Evolutionary conservation across 1,140 invertebrate species (phyloP).

Genomic region (Diuraphis noxia): DNA sequence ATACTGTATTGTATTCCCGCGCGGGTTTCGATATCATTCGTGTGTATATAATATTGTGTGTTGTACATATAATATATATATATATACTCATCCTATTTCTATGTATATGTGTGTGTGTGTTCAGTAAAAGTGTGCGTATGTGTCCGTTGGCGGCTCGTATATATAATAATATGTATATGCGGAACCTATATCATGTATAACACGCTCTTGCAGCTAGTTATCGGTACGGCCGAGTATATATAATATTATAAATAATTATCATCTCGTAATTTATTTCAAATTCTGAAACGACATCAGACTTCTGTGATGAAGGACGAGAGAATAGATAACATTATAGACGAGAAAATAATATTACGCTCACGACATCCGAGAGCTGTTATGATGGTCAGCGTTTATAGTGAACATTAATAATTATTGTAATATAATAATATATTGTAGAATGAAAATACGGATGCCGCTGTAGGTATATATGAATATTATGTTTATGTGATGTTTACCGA

Average conservation of each 20-base stretch:
- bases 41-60: not conserved
- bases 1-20: not conserved
- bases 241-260: not conserved
- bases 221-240: not conserved
- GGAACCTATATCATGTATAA: not conserved
- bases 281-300: not conserved
- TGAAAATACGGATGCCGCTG: too few species aligned
- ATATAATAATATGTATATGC: too few species aligned
- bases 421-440: too few species aligned
- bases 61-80: not conserved
- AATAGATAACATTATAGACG: not conserved
- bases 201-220: not conserved
- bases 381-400: not conserved
- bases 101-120: not conserved
- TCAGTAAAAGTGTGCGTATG: too few species aligned
- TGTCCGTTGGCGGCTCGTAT: not conserved
- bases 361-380: not conserved
- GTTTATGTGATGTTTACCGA: too few species aligned
- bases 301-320: not conserved
- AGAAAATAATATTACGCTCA: not conserved
- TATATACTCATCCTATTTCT: not conserved
- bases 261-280: not conserved
- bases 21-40: conserved; percentile 26
- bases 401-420: too few species aligned
- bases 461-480: too few species aligned